Evolutionary conservation across 37 sponge, comb jelly and placozoan genomes (phyloP).

Genomic region (Crambe crambe): DNA sequence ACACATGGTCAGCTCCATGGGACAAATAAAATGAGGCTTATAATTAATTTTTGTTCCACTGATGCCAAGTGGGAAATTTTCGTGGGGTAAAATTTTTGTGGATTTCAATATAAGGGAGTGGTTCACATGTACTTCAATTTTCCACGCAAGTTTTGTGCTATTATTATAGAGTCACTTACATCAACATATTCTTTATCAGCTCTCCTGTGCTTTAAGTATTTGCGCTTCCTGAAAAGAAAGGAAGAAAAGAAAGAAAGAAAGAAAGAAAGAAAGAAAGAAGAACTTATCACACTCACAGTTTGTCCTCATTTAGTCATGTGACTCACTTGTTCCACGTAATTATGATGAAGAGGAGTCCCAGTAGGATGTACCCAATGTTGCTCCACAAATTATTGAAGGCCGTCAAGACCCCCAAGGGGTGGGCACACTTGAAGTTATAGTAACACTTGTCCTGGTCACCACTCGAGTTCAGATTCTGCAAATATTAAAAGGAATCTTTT

Average conservation of each 20-base stretch:
- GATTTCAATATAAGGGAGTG: too few relatives aligned
- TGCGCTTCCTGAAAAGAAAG: constrained; percentile 18
- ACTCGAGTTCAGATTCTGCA: constrained; percentile 57
- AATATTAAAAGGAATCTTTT: too few relatives aligned
- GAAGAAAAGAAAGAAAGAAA: not conserved
- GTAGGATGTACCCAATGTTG: constrained; percentile 83
- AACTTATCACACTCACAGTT: not conserved
- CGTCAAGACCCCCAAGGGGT: constrained; percentile 72
- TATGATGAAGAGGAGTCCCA: constrained; percentile 79
- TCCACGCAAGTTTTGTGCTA: too few relatives aligned
- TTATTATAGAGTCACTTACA: too few relatives aligned
- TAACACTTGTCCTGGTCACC: constrained; percentile 95
- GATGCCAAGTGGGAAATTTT: too few relatives aligned
- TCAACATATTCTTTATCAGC: constrained; percentile 8
- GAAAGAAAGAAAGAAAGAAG: not conserved
- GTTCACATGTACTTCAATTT: too few relatives aligned
- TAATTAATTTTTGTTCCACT: too few relatives aligned
- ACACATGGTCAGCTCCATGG: too few relatives aligned
- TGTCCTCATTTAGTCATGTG: not conserved
- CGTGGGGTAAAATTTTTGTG: too few relatives aligned
- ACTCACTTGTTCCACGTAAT: constrained; percentile 32
- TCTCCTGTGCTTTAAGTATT: constrained; percentile 2
- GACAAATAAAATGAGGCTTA: too few relatives aligned
- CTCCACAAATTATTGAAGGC: constrained; percentile 87
- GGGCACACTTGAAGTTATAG: constrained; percentile 91